Conservation (phyloP, 2,888 invertebrate species). For the Chelonus formosanus region DNA sequence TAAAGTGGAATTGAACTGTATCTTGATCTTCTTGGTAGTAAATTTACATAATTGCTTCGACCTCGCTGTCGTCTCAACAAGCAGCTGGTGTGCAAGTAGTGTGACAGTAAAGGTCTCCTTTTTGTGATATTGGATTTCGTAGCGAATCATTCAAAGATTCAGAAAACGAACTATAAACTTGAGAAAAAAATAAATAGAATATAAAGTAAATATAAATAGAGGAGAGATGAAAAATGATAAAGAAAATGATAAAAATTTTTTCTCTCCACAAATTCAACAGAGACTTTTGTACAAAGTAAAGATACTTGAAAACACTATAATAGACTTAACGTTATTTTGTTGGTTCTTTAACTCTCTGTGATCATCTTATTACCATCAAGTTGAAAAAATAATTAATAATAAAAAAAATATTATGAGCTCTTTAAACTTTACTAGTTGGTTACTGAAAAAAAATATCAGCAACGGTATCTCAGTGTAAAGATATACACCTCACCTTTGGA, state of each 20-base stretch:
- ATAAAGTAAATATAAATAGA: too few species aligned
- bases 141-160: conserved; percentile 31
- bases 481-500: conserved; percentile 13
- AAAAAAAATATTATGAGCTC: too few species aligned
- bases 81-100: conserved; percentile 25
- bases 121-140: conserved; percentile 49
- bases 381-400: too few species aligned
- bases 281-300: conserved; percentile 15
- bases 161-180: conserved; percentile 32
- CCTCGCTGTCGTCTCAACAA: conserved; percentile 41
- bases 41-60: conserved; percentile 57
- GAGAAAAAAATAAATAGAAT: too few species aligned
- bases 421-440: not conserved
- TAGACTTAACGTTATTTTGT: too few species aligned
- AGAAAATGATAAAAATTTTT: not conserved
- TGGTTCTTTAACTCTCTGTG: too few species aligned
- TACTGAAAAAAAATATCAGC: not conserved
- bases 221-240: too few species aligned
- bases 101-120: conserved; percentile 17
- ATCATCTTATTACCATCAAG: too few species aligned
- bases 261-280: conserved; percentile 34
- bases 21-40: conserved; percentile 49
- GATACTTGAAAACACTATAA: too few species aligned
- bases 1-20: conserved; percentile 50
- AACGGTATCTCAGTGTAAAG: conserved; percentile 11